Evolutionary conservation across 2,113 vertebrate genomes (phyloP).

Genomic region (Apeltes quadracus): DNA sequence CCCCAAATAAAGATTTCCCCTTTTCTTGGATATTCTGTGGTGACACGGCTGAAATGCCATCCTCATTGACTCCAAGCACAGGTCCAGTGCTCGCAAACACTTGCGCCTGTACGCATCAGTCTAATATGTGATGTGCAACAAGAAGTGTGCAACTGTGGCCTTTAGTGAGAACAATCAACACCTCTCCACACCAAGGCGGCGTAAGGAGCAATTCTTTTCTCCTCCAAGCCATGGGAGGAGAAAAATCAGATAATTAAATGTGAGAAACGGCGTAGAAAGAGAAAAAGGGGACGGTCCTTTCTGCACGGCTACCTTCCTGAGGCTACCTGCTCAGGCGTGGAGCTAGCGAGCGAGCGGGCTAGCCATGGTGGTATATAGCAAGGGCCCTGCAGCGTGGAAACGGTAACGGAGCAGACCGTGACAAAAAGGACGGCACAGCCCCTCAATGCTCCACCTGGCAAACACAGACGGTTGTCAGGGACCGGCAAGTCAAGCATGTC

Average conservation of each 20-base stretch:
- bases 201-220: conserved; percentile 87
- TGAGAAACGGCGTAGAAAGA: conserved; percentile 84
- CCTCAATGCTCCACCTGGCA: conserved; percentile 86
- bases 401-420: conserved; percentile 73
- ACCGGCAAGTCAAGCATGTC: conserved; percentile 92
- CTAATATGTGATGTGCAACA: conserved; percentile 87
- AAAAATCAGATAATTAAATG: conserved; percentile 95
- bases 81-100: conserved; percentile 80
- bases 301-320: conserved; percentile 89
- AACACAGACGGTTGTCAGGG: conserved; percentile 91
- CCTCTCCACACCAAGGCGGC: conserved; percentile 84
- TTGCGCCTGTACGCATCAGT: conserved; percentile 78
- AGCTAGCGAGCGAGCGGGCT: conserved; percentile 73
- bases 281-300: conserved; percentile 83
- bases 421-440: conserved; percentile 78
- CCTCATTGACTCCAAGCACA: conserved; percentile 84
- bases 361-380: conserved; percentile 68
- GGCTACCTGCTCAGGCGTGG: conserved; percentile 81
- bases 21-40: conserved; percentile 71
- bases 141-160: conserved; percentile 81
- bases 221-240: conserved; percentile 84
- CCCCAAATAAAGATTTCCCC: conserved; percentile 91
- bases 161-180: conserved; percentile 85
- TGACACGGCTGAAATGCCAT: conserved; percentile 84
- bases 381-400: conserved; percentile 78